Base-by-base conservation (phyloP, 1,140 invertebrate genomes). In the Euschistus heros region DNA sequence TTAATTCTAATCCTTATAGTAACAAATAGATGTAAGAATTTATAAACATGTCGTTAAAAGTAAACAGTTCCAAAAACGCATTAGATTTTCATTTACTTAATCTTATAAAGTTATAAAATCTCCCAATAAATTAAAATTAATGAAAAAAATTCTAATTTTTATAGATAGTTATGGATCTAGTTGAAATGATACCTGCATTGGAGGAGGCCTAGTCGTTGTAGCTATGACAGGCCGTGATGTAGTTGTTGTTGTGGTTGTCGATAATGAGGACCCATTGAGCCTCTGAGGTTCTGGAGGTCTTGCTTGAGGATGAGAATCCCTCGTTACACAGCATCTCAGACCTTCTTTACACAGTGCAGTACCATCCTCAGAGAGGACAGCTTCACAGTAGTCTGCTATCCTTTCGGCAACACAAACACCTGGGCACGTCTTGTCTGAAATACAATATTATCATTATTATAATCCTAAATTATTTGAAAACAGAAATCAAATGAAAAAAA, bases 371-470 rank as follows among this genome's bases (percentile, higher is more conserved):
- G 85, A 84, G 7, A 93, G 73, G 64, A 91, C 87, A 0, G 88
- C 89, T 70, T 92, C 88, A 72, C 91, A 94, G 73, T 92, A 93
- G 70, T 86, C 82, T 0, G 88, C 84, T 61, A 92, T 86, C 6
- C 84, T 79, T 57, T 88, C 83, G 0, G 86, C 84, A 66, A 92
- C 89, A 70, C 91, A 94, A 10, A 92, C 84, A 0, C 91, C 89
- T 0, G 85, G 83, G 73, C 89, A 92, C 13, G 79, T 77, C 74
- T 83, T 84, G 17, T 75, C 80, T 84, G 52, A 47, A 54, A 65
- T 44, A 65, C 55, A 60, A 44, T 22, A 52, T 27, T 46, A 14
- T n/a, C 20, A 47, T 55, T 26, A 63, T 50, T 50, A 18, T 50
- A 20, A 5, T 10, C n/a, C n/a, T 50, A 20, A 50, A 50, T 20